These are phyloP conservation scores for Paracentrotus lividus DNA, from an alignment of 53 echinoderm and acorn worm genomes.

Conservation along the genomic window DNA sequence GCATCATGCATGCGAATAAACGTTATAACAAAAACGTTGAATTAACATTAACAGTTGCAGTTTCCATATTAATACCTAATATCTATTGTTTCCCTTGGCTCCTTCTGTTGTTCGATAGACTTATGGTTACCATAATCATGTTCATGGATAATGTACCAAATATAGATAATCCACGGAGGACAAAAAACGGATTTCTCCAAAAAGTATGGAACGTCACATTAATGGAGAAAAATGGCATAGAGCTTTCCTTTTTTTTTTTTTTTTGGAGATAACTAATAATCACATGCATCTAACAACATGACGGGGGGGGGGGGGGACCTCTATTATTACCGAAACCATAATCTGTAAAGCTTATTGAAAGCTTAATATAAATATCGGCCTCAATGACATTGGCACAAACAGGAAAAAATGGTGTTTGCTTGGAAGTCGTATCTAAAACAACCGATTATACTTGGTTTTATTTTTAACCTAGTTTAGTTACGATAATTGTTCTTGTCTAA, in stretches of 20 bases:
- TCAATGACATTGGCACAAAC: not conserved
- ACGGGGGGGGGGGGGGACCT: not conserved
- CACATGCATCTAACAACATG: not conserved
- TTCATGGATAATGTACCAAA: not conserved
- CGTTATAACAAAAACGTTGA: no score
- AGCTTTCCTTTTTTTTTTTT: not conserved
- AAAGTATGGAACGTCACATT: not conserved
- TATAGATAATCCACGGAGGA: not conserved
- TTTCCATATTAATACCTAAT: no score
- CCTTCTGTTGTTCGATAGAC: not conserved
- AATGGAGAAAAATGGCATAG: not conserved
- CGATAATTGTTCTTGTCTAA: not conserved
- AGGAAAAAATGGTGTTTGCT: not conserved
- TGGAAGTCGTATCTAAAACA: not conserved
- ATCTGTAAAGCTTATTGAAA: not conserved
- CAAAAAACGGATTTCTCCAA: not conserved
- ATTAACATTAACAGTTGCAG: no score
- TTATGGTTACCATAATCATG: not conserved
- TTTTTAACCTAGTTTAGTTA: not conserved
- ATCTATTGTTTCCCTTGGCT: no score
- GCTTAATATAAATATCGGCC: not conserved
- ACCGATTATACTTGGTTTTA: not conserved
- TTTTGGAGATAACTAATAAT: not conserved
- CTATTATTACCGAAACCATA: not conserved
- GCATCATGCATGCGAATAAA: no score